Base-by-base conservation (phyloP, 1,140 invertebrate genomes). In the Orchesella cincta region DNA sequence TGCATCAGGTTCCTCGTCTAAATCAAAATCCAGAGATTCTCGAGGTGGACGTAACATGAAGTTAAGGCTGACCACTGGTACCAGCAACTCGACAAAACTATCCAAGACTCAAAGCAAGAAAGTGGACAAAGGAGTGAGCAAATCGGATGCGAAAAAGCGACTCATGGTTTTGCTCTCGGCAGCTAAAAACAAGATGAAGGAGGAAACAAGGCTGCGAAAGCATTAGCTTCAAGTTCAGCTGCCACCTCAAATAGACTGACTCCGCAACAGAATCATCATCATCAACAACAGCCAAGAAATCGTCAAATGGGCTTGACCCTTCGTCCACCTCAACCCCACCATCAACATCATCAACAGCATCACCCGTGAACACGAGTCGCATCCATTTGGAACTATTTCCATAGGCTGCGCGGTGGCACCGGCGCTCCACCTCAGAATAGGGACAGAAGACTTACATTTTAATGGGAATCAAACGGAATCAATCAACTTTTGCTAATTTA, bases 351-450 rank as follows among this genome's bases (percentile, higher is more conserved):
- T n/a, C n/a, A n/a, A n/a, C n/a, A n/a, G n/a, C n/a, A n/a, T n/a
- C n/a, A n/a, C n/a, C n/a, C n/a, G n/a, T n/a, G n/a, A n/a, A n/a
- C 33, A 12, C 62, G 26, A 67, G 62, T 67, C 62, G 12, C 62
- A 67, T 33, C 62, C 62, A 67, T 67, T n/a, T 67, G 62, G 62
- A 23, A 33, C 12, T 67, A 67, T 33, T 67, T 67, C 62, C 26
- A 33, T 29, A 67, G 33, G 23, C 29, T 67, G 2, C 62, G 33
- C n/a, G 31, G 31, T 33, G 62, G 28, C 16, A 26, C 5, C 62
- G 23, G 28, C 8, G 23, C 62, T 5, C 62, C 62, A 31, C 62
- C 62, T 5, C 8, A 12, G 12, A 67, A 29, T 33, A 33, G 62
- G 23, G 62, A 26, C 2, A 67, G 62, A 33, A 67, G 62, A 33